phyloP scores from a whole-genome alignment of 2,888 invertebrate genomes.

The Nephrotoma guestfalica region DNA sequence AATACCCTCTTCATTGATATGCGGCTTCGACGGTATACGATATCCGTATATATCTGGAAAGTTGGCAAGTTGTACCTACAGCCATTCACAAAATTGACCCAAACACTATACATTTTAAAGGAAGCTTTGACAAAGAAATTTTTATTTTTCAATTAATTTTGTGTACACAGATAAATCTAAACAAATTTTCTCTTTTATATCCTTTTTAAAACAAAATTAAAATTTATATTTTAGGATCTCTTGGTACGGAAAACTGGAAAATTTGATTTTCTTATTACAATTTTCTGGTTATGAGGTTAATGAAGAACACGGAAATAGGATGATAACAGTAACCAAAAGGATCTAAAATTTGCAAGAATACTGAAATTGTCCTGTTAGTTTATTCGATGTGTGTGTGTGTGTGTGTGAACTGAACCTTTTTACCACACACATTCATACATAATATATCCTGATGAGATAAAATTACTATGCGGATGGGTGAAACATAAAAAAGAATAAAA shows the following conservation, averaged over 20 bases:
- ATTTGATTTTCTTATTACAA: neutral
- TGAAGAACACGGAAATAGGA: neutral
- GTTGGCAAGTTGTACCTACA: no score
- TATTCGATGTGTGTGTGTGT: neutral
- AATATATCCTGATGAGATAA: neutral
- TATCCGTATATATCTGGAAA: neutral
- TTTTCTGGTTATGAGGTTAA: neutral
- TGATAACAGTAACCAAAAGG: neutral
- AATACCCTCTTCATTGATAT: neutral
- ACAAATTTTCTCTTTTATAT: neutral
- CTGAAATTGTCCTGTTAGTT: neutral
- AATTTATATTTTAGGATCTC: neutral
- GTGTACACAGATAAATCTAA: neutral
- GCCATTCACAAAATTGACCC: neutral
- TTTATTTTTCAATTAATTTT: neutral
- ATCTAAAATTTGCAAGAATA: neutral
- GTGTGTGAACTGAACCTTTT: neutral
- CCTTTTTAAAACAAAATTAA: neutral
- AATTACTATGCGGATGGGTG: neutral
- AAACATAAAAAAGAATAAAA: neutral
- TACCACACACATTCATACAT: neutral
- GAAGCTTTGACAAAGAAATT: neutral
- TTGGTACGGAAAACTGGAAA: neutral
- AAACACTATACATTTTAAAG: neutral
- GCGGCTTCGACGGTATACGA: neutral